Evolutionary conservation across 2,113 vertebrate genomes (phyloP).

Genomic region (Anoplopoma fimbria): DNA sequence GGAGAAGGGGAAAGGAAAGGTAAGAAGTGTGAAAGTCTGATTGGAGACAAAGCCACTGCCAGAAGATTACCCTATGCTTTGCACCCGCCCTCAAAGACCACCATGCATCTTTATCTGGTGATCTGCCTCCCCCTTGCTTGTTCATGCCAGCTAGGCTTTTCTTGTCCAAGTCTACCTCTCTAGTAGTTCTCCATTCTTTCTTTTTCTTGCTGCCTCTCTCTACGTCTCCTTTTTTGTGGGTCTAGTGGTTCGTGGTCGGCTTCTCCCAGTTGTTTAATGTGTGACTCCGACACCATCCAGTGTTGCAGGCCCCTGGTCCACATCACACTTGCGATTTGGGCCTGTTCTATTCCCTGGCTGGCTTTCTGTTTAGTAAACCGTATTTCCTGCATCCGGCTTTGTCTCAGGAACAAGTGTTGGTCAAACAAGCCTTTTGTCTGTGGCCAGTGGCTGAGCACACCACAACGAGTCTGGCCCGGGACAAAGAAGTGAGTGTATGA

Average conservation of each 20-base stretch:
- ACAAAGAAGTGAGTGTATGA: conserved; percentile 83
- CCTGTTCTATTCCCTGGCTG: conserved; percentile 51
- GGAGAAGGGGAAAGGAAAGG: conserved; percentile 56
- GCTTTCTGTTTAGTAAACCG: conserved; percentile 79
- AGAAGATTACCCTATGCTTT: conserved; percentile 64
- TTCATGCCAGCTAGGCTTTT: conserved; percentile 51
- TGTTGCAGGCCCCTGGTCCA: conserved; percentile 59
- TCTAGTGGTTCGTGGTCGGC: conserved; percentile 72
- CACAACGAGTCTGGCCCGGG: conserved; percentile 81
- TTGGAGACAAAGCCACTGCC: conserved; percentile 66
- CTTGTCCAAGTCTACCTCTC: conserved; percentile 16
- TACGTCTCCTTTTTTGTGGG: conserved; percentile 32
- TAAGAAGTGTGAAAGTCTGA: conserved; percentile 71
- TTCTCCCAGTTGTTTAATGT: conserved; percentile 71
- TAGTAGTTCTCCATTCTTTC: conserved; percentile 1
- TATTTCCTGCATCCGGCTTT: conserved; percentile 87
- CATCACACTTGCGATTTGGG: conserved; percentile 70
- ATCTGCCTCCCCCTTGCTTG: conserved; percentile 32
- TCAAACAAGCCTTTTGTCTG: conserved; percentile 90
- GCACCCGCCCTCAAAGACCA: conserved; percentile 59
- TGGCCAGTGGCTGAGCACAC: conserved; percentile 84
- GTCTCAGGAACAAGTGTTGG: conserved; percentile 87
- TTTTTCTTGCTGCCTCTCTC: not conserved
- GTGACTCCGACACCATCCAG: conserved; percentile 55
- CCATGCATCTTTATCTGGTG: conserved; percentile 61